A percentile compares a stretch with the other conserved stretches of the same genome.
Evolutionary conservation across 2,888 invertebrate species (phyloP).

Genomic region (Drosophila paranaensis): DNA sequence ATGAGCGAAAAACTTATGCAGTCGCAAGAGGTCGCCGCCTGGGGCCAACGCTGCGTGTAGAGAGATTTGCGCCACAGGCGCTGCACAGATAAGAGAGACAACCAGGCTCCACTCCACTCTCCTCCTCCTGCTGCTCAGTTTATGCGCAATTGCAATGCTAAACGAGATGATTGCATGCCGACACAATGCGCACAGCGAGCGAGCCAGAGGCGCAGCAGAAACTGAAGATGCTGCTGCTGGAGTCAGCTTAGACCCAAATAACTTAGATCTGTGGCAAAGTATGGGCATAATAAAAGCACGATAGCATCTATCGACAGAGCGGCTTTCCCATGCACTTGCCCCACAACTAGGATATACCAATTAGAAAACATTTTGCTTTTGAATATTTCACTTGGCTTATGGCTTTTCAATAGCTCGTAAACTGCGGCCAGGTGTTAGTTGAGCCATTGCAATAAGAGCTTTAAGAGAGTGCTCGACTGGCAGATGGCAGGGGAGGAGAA

Average conservation of each 20-base stretch:
- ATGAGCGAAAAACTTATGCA: slow-evolving; percentile 75
- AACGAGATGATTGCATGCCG: slow-evolving; percentile 59
- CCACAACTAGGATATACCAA: not conserved
- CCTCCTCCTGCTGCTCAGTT: slow-evolving; percentile 5
- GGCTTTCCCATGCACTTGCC: slow-evolving; percentile 9
- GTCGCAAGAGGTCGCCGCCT: slow-evolving; percentile 67
- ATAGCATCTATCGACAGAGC: slow-evolving; percentile 31
- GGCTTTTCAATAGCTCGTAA: slow-evolving; percentile 11
- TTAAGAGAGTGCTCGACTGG: too few relatives aligned
- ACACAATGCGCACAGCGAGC: slow-evolving; percentile 41
- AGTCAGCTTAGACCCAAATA: slow-evolving; percentile 40
- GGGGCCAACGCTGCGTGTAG: slow-evolving; percentile 71
- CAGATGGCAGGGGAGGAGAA: too few relatives aligned
- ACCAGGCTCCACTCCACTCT: slow-evolving; percentile 4
- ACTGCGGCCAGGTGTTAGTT: slow-evolving; percentile 3
- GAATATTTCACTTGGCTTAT: slow-evolving; percentile 3
- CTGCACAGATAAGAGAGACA: slow-evolving; percentile 70
- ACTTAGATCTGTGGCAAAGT: slow-evolving; percentile 25
- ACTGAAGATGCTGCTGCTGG: slow-evolving; percentile 6
- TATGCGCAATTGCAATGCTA: slow-evolving; percentile 32
- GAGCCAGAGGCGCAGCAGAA: not conserved
- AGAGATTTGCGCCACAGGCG: slow-evolving; percentile 76
- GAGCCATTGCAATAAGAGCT: slow-evolving; percentile 1
- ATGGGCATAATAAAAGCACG: slow-evolving; percentile 36
- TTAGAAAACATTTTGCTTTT: slow-evolving; percentile 1